A percentile compares a stretch with the other conserved stretches of the same genome.
Evolutionary conservation across 2,888 invertebrate species (phyloP).

Genomic region (Antheraea assamensis): DNA sequence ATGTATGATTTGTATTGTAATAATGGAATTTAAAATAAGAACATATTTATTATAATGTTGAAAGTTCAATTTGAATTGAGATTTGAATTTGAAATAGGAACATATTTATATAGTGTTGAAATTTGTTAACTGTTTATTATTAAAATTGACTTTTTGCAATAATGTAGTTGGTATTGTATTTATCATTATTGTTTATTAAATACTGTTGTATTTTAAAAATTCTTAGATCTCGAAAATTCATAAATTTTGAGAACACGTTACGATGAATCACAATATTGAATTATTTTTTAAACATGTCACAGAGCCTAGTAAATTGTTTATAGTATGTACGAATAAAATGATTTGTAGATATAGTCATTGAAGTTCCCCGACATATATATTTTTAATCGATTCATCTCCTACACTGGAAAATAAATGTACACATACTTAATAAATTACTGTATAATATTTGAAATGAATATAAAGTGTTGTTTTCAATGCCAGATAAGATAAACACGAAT

Average conservation of each 20-base stretch:
- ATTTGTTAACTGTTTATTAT: not conserved
- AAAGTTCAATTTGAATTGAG: too few relatives aligned
- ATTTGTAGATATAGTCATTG: not conserved
- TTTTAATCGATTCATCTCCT: not conserved
- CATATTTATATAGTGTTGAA: too few relatives aligned
- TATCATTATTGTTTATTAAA: not conserved
- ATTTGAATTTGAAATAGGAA: too few relatives aligned
- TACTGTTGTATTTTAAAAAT: not conserved
- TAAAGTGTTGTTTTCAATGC: not conserved
- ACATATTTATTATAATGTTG: too few relatives aligned
- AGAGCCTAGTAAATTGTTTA: not conserved
- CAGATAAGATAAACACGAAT: not conserved
- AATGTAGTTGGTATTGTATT: not conserved
- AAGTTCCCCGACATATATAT: too few relatives aligned
- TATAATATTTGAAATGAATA: not conserved
- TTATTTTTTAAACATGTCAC: not conserved
- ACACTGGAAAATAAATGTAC: not conserved
- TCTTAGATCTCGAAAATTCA: not conserved
- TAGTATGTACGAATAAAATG: not conserved
- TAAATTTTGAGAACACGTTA: not conserved
- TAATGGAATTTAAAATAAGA: constrained; percentile 21
- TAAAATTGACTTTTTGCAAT: not conserved
- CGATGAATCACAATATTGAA: not conserved
- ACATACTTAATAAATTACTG: not conserved
- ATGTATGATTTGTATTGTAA: constrained; percentile 1